These are phyloP conservation scores for Platanista minor DNA, from an alignment of 2,113 vertebrate species.

Conservation along the genomic window DNA sequence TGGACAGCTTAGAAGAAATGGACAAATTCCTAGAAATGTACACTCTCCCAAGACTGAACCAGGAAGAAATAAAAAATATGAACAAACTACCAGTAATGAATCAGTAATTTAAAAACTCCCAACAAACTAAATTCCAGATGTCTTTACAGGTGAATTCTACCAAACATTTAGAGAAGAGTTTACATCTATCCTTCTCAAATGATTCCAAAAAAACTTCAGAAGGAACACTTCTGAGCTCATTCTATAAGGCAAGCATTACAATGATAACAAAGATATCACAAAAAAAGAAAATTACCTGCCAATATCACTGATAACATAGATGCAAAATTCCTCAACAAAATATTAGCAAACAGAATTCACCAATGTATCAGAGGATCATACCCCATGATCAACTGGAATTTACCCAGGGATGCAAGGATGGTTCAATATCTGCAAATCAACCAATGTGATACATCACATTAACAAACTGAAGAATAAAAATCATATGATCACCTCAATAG, in stretches of 20 bases:
- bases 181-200: not conserved
- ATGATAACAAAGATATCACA: not conserved
- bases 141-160: not conserved
- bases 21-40: not conserved
- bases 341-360: not conserved
- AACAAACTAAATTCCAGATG: not conserved
- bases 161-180: not conserved
- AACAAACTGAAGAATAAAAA: not conserved
- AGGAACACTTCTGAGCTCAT: not conserved
- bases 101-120: not conserved
- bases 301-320: not conserved
- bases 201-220: not conserved
- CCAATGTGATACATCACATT: not conserved
- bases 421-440: not conserved
- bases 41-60: not conserved
- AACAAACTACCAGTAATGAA: not conserved
- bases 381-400: not conserved
- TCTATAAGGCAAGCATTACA: not conserved
- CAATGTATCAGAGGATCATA: not conserved
- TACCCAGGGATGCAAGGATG: not conserved
- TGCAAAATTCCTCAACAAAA: not conserved
- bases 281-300: not conserved
- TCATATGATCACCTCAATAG: not conserved
- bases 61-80: not conserved
- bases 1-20: not conserved